A percentile compares a stretch with the other conserved stretches of the same genome.
Conservation (phyloP, 2,888 invertebrate genomes). For the Steromphala cineraria region DNA sequence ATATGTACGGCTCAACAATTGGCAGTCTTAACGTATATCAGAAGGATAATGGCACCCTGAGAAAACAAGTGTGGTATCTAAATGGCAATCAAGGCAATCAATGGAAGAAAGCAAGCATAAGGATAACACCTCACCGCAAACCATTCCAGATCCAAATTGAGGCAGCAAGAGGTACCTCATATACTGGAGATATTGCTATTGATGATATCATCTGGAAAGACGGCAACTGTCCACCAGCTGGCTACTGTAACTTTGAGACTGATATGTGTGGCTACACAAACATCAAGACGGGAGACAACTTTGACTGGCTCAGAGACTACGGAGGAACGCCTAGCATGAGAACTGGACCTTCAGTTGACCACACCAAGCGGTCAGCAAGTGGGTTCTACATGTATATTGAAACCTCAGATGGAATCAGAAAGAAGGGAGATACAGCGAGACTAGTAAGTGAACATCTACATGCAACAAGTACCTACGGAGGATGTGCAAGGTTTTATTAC, state of each 20-base stretch:
- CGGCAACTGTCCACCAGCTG: constrained; percentile 59
- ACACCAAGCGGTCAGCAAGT: constrained; percentile 51
- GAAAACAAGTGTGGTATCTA: constrained; percentile 47
- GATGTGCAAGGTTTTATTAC: constrained; percentile 67
- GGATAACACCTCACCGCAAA: constrained; percentile 30
- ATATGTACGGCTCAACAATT: constrained; percentile 69
- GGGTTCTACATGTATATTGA: constrained; percentile 72
- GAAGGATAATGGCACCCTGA: constrained; percentile 35
- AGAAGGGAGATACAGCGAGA: constrained; percentile 79
- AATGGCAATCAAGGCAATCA: constrained; percentile 62
- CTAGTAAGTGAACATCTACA: constrained; percentile 59
- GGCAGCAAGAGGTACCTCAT: constrained; percentile 55
- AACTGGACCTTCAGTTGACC: constrained; percentile 68
- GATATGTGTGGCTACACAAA: constrained; percentile 70
- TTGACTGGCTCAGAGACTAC: constrained; percentile 69
- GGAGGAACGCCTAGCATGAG: constrained; percentile 57
- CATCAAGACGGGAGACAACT: constrained; percentile 58
- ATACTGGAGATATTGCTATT: constrained; percentile 70
- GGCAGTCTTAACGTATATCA: constrained; percentile 67
- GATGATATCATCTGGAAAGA: constrained; percentile 63
- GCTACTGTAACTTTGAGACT: constrained; percentile 73
- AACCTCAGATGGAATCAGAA: constrained; percentile 76
- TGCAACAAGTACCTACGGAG: constrained; percentile 36
- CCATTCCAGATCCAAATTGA: constrained; percentile 52
- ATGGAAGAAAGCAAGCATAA: constrained; percentile 60